Evolutionary conservation across 2,797 vertebrate genomes (phyloP).

Genomic region (Silurus aristotelis): DNA sequence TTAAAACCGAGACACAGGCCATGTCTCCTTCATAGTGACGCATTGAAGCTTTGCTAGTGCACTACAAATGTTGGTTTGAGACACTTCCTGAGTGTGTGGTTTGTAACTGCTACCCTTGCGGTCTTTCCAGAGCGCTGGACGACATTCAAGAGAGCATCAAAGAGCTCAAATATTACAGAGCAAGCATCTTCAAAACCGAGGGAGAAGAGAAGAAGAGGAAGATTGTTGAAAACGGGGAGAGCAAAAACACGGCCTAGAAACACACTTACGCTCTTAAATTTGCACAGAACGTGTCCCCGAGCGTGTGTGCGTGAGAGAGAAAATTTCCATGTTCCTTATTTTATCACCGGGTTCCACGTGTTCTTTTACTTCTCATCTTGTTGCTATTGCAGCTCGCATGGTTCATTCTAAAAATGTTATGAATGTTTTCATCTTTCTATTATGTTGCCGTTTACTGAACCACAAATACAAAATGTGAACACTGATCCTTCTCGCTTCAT

Average conservation of each 20-base stretch:
- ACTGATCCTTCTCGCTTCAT: neutral
- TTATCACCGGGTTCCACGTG: neutral
- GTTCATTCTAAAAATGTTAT: neutral
- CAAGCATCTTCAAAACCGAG: conserved; percentile 83
- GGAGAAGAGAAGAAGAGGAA: conserved; percentile 79
- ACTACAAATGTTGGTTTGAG: neutral
- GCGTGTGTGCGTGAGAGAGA: neutral
- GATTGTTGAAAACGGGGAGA: conserved; percentile 79
- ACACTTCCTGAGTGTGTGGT: neutral
- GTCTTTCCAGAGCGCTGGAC: conserved; percentile 81
- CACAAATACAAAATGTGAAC: conserved; percentile 4
- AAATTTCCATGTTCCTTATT: neutral
- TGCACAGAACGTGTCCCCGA: neutral
- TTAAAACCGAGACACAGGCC: neutral
- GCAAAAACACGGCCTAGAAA: conserved; percentile 42
- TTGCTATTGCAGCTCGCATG: neutral
- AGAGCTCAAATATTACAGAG: conserved; percentile 92
- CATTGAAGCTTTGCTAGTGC: neutral
- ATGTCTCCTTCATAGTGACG: neutral
- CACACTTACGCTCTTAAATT: neutral
- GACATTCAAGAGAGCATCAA: conserved; percentile 96
- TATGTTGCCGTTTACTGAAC: neutral
- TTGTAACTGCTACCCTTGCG: neutral
- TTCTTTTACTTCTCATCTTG: conserved; percentile 8
- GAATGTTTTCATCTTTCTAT: neutral